Evolutionary conservation across 2,113 vertebrate genomes (phyloP), one percentile per base, ranked within the genome.

Genomic region (Herpetotheres cachinnans): DNA sequence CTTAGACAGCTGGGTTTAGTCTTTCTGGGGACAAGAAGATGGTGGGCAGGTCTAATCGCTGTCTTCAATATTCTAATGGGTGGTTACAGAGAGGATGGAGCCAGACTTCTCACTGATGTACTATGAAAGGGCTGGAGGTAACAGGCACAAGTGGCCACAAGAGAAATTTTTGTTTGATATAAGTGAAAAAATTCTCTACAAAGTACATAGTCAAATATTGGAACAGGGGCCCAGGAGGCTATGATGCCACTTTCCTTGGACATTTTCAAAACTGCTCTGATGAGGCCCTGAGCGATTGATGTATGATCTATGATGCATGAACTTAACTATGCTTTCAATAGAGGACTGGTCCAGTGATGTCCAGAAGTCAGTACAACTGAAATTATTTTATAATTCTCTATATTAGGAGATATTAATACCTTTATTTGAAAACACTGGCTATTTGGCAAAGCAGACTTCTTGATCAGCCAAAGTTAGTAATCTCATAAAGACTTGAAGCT

Each of bases 31-130:
- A 58, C 15, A 38, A 36, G 52, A 36, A 34, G 24, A 25, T 20
- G 16, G 8, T 58, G 22, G 13, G 7, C 8, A 58, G 32, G 32
- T 32, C 26, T 58, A 59, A 73, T 24, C 26, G 11, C 16, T 59
- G 2, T 29, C 58, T 49, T 66, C 32, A 44, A 0, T 38, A 54
- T 6, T 26, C 40, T 32, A 38, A 44, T 24, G 30, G 9, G 14
- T 74, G 6, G 1, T n/a, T 61, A 61, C 21, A 72, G 73, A 49
- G 20, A 54, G 12, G 27, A 38, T 66, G 52, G 47, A 50, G 14
- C 4, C 54, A 78, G 44, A n/a, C 10, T 46, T 52, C 42, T 49
- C 40, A n/a, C 16, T 11, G 16, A 1, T 2, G 0, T 62, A 5
- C 16, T 81, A 10, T 6, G 19, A 65, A 50, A 77, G 40, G 5